Evolutionary conservation across 1,140 invertebrate genomes (phyloP), one percentile per base, ranked within the genome.

Genomic region (Caenorhabditis tropicalis): DNA sequence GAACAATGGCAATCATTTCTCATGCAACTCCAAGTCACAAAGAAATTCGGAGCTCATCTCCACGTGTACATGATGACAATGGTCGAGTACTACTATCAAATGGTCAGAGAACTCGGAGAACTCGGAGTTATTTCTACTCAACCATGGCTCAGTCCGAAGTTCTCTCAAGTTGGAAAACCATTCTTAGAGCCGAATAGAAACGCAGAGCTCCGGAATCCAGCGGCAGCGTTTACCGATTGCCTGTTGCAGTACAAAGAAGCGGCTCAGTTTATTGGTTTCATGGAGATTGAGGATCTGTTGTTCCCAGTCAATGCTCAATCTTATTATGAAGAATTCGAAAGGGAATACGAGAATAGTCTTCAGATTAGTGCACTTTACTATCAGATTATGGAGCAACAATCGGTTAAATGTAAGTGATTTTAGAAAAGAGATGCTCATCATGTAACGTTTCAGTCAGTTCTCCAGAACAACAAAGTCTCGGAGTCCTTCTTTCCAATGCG

Each of bases 11-110:
- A 74, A 74, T 74, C 65, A 12, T 46, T 74, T 1, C 65, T 74
- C 16, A 74, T 46, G 36, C 65, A 74, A 43, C 65, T 74, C 16
- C 65, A 74, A 6, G 65, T 74, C n/a, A 21, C 65, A 19, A 74
- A 74, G 15, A 74, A 74, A n/a, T 74, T 74, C 36, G 65, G 36
- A 43, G 65, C 65, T 2, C 65, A 74, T 46, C 36, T 74, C 15
- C 65, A 74, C 19, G 36, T 74, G 21, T 74, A 74, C 65, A 74
- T 74, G 65, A 74, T 74, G 65, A 74, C 65, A 24, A 74, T 74
- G 65, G 15, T 74, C n/a, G 65, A 74, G 27, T 5, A 74, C 36
- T 74, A 74, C 21, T 74, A 74, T 74, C 65, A 74, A 74, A 21
- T 74, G 36, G 65, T 74, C 29, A 12, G 65, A 19, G 36, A 74